phyloP scores from a whole-genome alignment of 2,888 invertebrate genomes.

The Synanthedon andrenaeformis region DNA sequence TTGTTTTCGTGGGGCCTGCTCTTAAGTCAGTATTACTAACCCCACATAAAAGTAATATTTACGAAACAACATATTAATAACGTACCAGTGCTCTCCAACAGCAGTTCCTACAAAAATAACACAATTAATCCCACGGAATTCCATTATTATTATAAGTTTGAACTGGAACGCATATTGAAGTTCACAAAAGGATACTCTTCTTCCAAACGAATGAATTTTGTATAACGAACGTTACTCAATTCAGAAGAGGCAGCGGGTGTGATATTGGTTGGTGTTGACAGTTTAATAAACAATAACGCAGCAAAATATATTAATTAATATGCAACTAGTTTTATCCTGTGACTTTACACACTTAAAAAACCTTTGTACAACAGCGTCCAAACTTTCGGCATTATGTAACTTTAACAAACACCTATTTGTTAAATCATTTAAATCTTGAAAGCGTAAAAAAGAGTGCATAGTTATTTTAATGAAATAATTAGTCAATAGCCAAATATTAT shows the following conservation, averaged over 20 bases:
- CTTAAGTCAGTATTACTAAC: slow-evolving; percentile 12
- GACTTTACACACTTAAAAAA: too few species aligned
- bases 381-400: too few species aligned
- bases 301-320: too few species aligned
- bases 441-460: too few species aligned
- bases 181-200: slow-evolving; percentile 39
- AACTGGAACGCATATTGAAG: slow-evolving; percentile 34
- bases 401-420: too few species aligned
- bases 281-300: too few species aligned
- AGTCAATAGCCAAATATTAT: too few species aligned
- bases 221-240: slow-evolving; percentile 20
- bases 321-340: too few species aligned
- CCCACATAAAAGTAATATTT: slow-evolving; percentile 24
- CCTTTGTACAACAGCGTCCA: too few species aligned
- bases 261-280: background rate
- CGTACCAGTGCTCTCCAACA: slow-evolving; percentile 31
- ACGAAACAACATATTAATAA: slow-evolving; percentile 42
- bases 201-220: slow-evolving; percentile 42
- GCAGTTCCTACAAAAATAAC: slow-evolving; percentile 45
- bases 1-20: too few species aligned
- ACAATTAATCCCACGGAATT: slow-evolving; percentile 47
- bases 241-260: slow-evolving; percentile 10
- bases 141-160: slow-evolving; percentile 51
- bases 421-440: too few species aligned
- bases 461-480: too few species aligned